Evolutionary conservation across 2,888 invertebrate species (phyloP), one percentile per base, ranked within the genome.

Genomic region (Eupithecia vulgata): DNA sequence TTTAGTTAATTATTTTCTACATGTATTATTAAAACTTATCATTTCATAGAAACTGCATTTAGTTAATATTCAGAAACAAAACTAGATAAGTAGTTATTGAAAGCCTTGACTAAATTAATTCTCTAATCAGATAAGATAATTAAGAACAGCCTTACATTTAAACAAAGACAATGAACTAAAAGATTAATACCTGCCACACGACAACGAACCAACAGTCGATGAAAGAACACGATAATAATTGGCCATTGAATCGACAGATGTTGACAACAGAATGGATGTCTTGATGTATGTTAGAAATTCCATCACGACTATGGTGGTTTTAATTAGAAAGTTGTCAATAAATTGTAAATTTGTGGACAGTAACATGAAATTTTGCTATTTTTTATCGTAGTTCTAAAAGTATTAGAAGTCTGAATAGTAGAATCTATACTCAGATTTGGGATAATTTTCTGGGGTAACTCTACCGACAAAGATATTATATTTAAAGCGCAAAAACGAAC

Each of bases 101-200:
- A 64, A 37, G 37, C 37, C 40, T 65, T 65, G 40, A 42, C 40
- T 40, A 7, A 21, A 42, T 65, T 48, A 13, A 45, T 62, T 62
- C 34, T 62, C n/a, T 70, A 76, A 75, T 72, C 62, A 73, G 67
- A 76, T 75, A 74, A 71, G 66, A 65, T 71, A 64, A 65, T 77
- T 73, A 76, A 64, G n/a, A 66, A 70, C 70, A 76, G 48, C 74
- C 72, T 77, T 77, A 75, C 42, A 74, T 74, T 75, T 77, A 48
- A 70, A 61, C 67, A 74, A 77, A 80, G 75, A 84, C 81, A 83
- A 83, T 79, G 79, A 70, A 57, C 78, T 71, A 68, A 40, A 70
- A 81, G 81, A 82, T 74, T 81, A 81, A 81, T 79, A 77, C 75
- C 76, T 77, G 80, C 81, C 77, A 77, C 78, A 70, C 72, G 75